A percentile compares a stretch with the other conserved stretches of the same genome.
phyloP scores from a whole-genome alignment of 92 coral and sea anemone genomes.

The Palythoa grandiflora region DNA sequence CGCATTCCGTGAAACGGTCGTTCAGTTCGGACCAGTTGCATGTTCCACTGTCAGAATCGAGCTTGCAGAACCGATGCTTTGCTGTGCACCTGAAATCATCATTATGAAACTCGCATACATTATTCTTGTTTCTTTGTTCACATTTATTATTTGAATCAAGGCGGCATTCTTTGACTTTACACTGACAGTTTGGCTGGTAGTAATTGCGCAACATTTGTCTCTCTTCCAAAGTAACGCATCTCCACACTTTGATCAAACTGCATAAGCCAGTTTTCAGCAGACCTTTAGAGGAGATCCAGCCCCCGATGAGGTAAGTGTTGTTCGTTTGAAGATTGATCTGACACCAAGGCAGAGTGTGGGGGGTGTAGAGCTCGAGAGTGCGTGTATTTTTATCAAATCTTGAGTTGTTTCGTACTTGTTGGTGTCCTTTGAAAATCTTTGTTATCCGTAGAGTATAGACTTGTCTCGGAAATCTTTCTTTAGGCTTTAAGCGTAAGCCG shows the following conservation, averaged over 20 bases:
- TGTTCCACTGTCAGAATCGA: background rate
- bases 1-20: background rate
- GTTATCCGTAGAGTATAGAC: background rate
- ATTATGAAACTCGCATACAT: background rate
- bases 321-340: background rate
- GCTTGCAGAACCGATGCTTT: background rate
- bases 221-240: background rate
- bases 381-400: background rate
- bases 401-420: background rate
- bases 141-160: background rate
- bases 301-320: background rate
- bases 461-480: background rate
- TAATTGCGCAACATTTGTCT: background rate
- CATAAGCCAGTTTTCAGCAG: background rate
- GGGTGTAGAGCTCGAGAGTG: background rate
- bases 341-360: background rate
- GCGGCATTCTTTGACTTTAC: background rate
- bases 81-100: background rate
- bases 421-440: background rate
- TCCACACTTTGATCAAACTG: background rate
- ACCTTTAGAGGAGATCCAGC: background rate
- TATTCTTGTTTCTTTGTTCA: background rate
- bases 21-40: background rate
- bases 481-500: background rate
- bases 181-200: conserved; percentile 3